phyloP scores from a whole-genome alignment of 2,888 invertebrate species.

The Augiades crinisus region DNA sequence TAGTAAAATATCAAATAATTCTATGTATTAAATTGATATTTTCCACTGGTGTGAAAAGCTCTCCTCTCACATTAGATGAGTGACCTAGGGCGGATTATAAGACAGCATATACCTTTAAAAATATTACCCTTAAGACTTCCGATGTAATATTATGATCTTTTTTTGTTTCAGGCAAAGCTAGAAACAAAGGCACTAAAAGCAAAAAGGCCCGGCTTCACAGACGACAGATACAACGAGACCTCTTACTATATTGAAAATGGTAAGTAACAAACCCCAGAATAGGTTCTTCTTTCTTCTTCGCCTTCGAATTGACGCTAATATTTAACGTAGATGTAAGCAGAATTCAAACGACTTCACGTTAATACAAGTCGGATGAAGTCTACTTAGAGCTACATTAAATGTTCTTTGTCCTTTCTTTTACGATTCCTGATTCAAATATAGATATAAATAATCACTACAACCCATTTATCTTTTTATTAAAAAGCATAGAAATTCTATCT shows the following conservation, averaged over 20 bases:
- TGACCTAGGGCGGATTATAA: too few species aligned
- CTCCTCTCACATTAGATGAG: too few species aligned
- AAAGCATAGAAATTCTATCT: background rate
- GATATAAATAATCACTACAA: too few species aligned
- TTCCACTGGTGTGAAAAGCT: background rate
- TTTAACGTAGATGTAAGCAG: conserved; percentile 34
- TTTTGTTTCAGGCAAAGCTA: conserved; percentile 90
- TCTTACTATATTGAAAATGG: conserved; percentile 98
- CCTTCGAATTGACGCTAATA: too few species aligned
- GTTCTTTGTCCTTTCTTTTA: background rate
- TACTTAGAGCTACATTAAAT: conserved; percentile 36
- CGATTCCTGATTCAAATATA: too few species aligned
- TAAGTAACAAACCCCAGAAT: conserved; percentile 66
- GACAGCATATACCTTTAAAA: too few species aligned
- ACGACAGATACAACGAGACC: conserved; percentile 96
- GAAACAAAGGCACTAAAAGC: conserved; percentile 95
- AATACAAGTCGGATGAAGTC: conserved; percentile 40
- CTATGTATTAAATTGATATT: too few species aligned
- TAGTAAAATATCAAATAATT: too few species aligned
- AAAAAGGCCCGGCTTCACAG: conserved; percentile 94
- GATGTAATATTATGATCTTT: background rate
- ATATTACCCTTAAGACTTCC: too few species aligned
- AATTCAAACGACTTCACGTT: conserved; percentile 35
- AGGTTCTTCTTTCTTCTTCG: too few species aligned
- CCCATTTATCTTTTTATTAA: background rate